Base-by-base conservation (phyloP, 1,140 invertebrate species). In the Calliphora vicina region DNA sequence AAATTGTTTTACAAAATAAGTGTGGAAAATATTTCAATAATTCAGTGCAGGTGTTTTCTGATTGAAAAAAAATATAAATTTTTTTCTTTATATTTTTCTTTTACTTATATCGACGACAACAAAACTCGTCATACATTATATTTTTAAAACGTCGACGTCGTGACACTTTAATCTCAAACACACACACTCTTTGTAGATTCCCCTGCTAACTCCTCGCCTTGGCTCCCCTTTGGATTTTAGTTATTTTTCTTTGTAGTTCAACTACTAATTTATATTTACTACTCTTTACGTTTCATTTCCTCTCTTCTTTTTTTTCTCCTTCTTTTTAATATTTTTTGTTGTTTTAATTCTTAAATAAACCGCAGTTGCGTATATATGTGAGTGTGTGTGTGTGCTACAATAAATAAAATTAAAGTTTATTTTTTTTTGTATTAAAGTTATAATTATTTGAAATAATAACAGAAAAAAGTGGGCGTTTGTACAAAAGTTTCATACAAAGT, bases 91-190 rank as follows among this genome's bases (percentile, higher is more conserved):
- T 23, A 78, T 45, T 15, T 50, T 43, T 78, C 13, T 76, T 76
- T 20, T 42, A 42, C 35, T 20, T 78, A 43, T 43, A 78, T 45
- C 23, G 74, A 78, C 74, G n/a, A 78, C 74, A 78, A 78, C 74
- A 78, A 74, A 78, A 78, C 74, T 45, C 35, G 74, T 78, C 74
- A 78, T 43, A 78, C 74, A 78, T 17, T 78, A 23, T 57, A 57
- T 57, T 57, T 67, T 23, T 43, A 43, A 42, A 43, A 78, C 35
- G 29, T 76, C 73, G 74, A 43, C 74, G 74, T 78, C 74, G 74
- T 78, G 74, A 78, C 74, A 78, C 74, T 78, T 78, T 78, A 78
- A 78, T 43, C 74, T 45, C 43, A n/a, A 20, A 43, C 74, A 78
- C 20, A 20, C 57, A 4, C 57, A 57, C 15, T n/a, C 50, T 76